phyloP scores from a whole-genome alignment of 1,140 invertebrate species.

The Pogonus chalceus region DNA sequence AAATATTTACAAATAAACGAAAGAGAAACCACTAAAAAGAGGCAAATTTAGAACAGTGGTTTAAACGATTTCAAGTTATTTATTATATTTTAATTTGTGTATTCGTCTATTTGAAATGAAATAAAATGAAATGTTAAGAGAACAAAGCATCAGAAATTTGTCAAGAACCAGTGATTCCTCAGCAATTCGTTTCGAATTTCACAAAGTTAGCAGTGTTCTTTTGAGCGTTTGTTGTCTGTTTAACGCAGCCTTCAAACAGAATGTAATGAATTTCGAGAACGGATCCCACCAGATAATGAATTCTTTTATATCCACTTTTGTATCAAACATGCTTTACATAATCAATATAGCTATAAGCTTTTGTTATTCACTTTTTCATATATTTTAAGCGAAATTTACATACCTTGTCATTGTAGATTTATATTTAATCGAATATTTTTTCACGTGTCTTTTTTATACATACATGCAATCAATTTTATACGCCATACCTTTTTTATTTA shows the following conservation, averaged over 20 bases:
- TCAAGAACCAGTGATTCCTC: too few species aligned
- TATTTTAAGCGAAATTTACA: not conserved
- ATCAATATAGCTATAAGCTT: not conserved
- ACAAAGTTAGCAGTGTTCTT: not conserved
- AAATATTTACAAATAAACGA: too few species aligned
- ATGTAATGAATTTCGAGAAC: constrained; percentile 2
- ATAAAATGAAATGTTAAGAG: too few species aligned
- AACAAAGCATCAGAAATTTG: too few species aligned
- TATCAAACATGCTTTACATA: not conserved
- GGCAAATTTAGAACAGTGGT: too few species aligned
- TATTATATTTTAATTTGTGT: too few species aligned
- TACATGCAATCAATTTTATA: not conserved
- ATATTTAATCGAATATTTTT: not conserved
- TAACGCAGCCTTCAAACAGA: not conserved
- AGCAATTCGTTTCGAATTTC: not conserved
- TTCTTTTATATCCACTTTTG: not conserved
- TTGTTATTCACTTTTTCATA: not conserved
- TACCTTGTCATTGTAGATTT: not conserved
- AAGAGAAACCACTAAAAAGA: too few species aligned
- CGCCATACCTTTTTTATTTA: not conserved
- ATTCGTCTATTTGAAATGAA: too few species aligned
- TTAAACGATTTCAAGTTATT: too few species aligned
- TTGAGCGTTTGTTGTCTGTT: not conserved
- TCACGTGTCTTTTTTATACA: not conserved
- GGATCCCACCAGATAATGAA: not conserved